Evolutionary conservation across 1,140 invertebrate species (phyloP).

Genomic region (Zaprionus lachaisei): DNA sequence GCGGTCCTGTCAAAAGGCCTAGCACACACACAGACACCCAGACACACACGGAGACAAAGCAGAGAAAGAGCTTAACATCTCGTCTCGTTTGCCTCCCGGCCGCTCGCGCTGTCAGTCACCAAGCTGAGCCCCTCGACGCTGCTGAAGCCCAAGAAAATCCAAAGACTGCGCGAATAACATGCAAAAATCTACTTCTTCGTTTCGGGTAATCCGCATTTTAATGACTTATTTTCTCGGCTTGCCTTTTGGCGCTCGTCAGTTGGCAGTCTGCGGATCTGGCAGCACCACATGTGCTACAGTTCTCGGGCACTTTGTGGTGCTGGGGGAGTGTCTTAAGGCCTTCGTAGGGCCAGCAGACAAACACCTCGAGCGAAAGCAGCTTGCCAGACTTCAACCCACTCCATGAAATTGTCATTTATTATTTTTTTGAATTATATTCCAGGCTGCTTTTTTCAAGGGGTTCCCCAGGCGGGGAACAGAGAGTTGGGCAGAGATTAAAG

Average conservation of each 20-base stretch:
- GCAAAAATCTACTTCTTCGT: conserved; percentile 79
- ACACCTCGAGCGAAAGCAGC: conserved; percentile 47
- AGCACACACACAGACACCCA: conserved; percentile 15
- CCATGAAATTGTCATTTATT: conserved; percentile 80
- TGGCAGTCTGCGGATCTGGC: conserved; percentile 24
- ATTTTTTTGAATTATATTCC: conserved; percentile 65
- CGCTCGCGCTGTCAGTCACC: conserved; percentile 61
- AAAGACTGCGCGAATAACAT: conserved; percentile 71
- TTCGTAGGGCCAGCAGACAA: conserved; percentile 47
- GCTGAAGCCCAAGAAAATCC: conserved; percentile 30
- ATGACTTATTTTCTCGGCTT: conserved; percentile 78
- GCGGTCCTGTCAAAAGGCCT: conserved; percentile 37
- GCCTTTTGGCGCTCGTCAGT: conserved; percentile 64
- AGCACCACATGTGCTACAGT: conserved; percentile 52
- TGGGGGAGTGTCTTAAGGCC: conserved; percentile 30
- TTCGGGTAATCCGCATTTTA: conserved; percentile 80
- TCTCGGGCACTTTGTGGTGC: conserved; percentile 2
- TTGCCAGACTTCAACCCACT: conserved; percentile 37
- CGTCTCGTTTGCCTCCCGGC: conserved; percentile 14
- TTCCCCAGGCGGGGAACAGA: background rate
- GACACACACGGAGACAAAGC: conserved; percentile 4
- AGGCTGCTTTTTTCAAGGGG: background rate
- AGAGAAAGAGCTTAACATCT: conserved; percentile 46
- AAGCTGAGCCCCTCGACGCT: conserved; percentile 37
- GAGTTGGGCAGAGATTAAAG: background rate